Evolutionary conservation across 2,797 vertebrate genomes (phyloP), one percentile per base, ranked within the genome.

Genomic region (Zenarchopterus dispar): DNA sequence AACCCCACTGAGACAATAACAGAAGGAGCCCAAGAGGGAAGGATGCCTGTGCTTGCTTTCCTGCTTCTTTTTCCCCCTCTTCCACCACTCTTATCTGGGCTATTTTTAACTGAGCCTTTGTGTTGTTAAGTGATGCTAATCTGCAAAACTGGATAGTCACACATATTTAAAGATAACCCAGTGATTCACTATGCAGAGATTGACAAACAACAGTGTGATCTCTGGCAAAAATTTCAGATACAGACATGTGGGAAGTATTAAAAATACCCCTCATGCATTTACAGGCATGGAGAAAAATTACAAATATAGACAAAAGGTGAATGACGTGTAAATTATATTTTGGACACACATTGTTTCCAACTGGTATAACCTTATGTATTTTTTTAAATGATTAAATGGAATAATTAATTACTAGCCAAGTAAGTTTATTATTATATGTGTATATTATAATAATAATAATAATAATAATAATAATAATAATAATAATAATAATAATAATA

Each of bases 51-150:
- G 80, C 67, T 62, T 56, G 56, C 15, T 56, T 55, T 51, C 33
- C 8, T 19, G 45, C 39, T 47, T 74, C 75, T 10, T 22, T 28
- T n/a, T 22, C 7, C 18, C 33, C 19, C 47, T 28, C 13, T 5
- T 10, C 33, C 33, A 11, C 36, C 13, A 39, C 62, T 63, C 74
- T 66, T 47, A 77, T 78, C 63, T 46, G 24, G 13, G 70, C 49
- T 88, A 84, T 89, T 88, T 88, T 87, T 89, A 88, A 83, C 73
- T 31, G 42, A 68, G 69, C 59, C 46, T 56, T 60, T 64, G 63
- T 83, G 80, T 70, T 48, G 66, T 51, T 19, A 55, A 15, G 36
- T 39, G 36, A 4, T 3, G 65, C 75, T 84, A 83, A 87, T 85
- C 65, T 76, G 65, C 60, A 66, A 72, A 83, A 70, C 62, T 63